phyloP scores from a whole-genome alignment of 2,113 vertebrate species.

The Hyperopisus bebe region DNA sequence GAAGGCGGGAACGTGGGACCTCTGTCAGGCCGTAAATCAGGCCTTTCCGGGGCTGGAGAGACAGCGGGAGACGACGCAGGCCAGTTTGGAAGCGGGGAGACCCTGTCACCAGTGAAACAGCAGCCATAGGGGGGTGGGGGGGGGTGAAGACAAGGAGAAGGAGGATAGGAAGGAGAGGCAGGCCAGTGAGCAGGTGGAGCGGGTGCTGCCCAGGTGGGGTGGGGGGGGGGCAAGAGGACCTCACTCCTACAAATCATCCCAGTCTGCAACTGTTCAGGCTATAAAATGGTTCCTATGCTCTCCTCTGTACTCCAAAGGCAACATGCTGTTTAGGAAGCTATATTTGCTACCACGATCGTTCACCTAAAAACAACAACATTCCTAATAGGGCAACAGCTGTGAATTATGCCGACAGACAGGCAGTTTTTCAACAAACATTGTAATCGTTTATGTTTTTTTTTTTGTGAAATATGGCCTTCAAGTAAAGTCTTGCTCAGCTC shows the following conservation, averaged over 20 bases:
- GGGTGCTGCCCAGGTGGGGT: neutral
- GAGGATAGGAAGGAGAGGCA: too few species aligned
- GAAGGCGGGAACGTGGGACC: constrained; percentile 64
- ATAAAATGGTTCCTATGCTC: neutral
- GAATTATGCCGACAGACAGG: neutral
- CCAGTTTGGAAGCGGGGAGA: neutral
- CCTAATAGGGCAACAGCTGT: neutral
- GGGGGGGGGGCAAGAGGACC: neutral
- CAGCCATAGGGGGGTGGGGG: neutral
- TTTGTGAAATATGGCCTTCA: neutral
- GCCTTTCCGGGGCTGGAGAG: neutral
- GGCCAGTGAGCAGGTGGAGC: neutral
- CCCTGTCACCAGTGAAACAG: neutral
- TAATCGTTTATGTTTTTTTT: neutral
- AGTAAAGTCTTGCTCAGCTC: constrained; percentile 13
- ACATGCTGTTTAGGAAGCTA: neutral
- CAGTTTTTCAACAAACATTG: neutral
- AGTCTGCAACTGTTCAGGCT: neutral
- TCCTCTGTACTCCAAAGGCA: neutral
- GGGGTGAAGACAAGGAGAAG: neutral
- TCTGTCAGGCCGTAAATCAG: constrained; percentile 55
- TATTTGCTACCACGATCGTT: neutral
- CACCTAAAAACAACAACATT: neutral
- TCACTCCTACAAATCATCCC: neutral
- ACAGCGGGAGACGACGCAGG: neutral